Conservation (phyloP, 30 jellyfish, hydroid and myxozoan genomes). For the Pelagia noctiluca region DNA sequence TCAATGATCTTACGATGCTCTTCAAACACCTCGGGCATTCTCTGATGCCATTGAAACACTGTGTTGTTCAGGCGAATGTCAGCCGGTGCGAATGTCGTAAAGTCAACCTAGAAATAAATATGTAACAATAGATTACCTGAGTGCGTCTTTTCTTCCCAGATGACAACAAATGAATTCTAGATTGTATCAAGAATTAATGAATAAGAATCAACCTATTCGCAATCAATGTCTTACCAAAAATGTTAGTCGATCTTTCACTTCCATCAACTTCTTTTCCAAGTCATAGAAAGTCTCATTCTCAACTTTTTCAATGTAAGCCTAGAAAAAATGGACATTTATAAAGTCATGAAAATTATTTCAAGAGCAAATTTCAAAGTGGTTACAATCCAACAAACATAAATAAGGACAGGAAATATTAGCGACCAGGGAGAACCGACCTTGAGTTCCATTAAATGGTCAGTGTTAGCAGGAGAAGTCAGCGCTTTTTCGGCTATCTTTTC, state of each 20-base stretch:
- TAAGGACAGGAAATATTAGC: background rate
- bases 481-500: slow-evolving; percentile 97
- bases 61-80: slow-evolving; percentile 89
- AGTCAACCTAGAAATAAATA: slow-evolving; percentile 86
- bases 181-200: too few relatives aligned
- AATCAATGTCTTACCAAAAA: slow-evolving; percentile 63
- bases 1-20: slow-evolving; percentile 91
- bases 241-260: slow-evolving; percentile 78
- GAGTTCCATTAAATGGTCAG: slow-evolving; percentile 94
- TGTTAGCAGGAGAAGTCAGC: slow-evolving; percentile 91
- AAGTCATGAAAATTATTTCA: too few relatives aligned
- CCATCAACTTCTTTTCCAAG: slow-evolving; percentile 76
- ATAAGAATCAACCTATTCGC: background rate
- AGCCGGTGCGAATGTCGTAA: slow-evolving; percentile 92
- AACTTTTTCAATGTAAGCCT: slow-evolving; percentile 83
- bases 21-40: slow-evolving; percentile 98
- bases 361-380: too few relatives aligned
- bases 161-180: too few relatives aligned
- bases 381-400: too few relatives aligned
- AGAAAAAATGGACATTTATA: too few relatives aligned
- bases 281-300: slow-evolving; percentile 88
- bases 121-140: too few relatives aligned
- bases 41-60: slow-evolving; percentile 97
- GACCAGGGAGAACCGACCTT: slow-evolving; percentile 32
- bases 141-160: too few relatives aligned